Evolutionary conservation across 2,113 vertebrate species (phyloP).

Genomic region (Corvus moneduloides): DNA sequence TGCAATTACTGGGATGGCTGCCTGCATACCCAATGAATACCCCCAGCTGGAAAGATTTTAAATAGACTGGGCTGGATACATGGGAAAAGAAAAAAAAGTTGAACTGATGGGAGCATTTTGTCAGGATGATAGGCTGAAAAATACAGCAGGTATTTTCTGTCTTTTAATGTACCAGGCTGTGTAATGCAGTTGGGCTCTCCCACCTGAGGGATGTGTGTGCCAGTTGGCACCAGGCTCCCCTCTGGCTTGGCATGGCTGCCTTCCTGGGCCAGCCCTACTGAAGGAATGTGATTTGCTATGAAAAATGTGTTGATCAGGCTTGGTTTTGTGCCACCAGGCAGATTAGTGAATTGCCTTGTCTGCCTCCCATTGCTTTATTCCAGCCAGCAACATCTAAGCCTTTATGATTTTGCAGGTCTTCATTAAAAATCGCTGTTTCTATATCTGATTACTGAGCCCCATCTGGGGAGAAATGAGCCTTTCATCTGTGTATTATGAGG

Average conservation of each 20-base stretch:
- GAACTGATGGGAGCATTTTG: neutral
- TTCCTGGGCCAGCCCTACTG: neutral
- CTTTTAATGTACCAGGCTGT: neutral
- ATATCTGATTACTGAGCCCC: conserved; percentile 49
- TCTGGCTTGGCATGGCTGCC: neutral
- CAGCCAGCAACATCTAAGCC: conserved; percentile 47
- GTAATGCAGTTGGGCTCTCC: neutral
- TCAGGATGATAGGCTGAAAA: conserved; percentile 8
- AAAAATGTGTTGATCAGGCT: conserved; percentile 51
- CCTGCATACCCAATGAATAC: neutral
- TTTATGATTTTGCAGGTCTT: conserved; percentile 41
- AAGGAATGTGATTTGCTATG: conserved; percentile 57
- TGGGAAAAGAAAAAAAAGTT: neutral
- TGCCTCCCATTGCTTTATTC: conserved; percentile 12
- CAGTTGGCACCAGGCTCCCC: conserved; percentile 11
- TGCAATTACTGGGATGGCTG: neutral
- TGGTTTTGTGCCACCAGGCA: conserved; percentile 35
- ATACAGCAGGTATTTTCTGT: neutral
- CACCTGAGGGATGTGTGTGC: neutral
- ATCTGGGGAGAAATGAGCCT: conserved; percentile 38
- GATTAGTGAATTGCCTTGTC: conserved; percentile 31
- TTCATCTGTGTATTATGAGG: conserved; percentile 46
- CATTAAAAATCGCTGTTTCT: conserved; percentile 59
- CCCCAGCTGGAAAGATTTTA: neutral
- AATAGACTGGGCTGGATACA: neutral